Base-by-base conservation (phyloP, 2,888 invertebrate species). In the Scelioninae gen. 1 region DNA sequence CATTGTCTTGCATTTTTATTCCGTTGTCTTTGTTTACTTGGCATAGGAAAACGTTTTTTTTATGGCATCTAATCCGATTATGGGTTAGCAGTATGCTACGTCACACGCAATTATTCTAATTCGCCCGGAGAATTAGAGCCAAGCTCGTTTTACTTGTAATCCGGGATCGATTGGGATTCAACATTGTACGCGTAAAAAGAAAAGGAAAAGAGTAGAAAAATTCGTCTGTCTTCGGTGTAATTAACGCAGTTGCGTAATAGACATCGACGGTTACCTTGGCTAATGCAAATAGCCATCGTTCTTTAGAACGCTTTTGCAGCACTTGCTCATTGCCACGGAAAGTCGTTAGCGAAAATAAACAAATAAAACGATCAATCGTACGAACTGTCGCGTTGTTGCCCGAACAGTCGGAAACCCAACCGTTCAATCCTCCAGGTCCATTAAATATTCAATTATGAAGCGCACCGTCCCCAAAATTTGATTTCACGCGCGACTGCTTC, bases 211-310 rank as follows among this genome's bases (percentile, higher is more conserved):
- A 55, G 34, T 10, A 31, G 11, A 56, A 43, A 55, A 55, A 63
- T 43, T 45, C 49, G 56, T 76, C 65, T 68, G 60, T 51, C 66
- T 78, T 72, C n/a, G 58, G 56, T 78, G 78, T 65, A 78, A 78
- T 63, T 78, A 71, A 71, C 71, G 78, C 34, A 53, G 82, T 88
- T 87, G 84, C 84, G 87, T 79, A 88, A 88, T 77, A 69, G 68
- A 79, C 79, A 86, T 79, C 83, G 85, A 79, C 85, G 75, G 84
- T 89, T 88, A 88, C 88, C 88, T 88, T 88, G 88, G 86, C 83
- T 84, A 85, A 86, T 87, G 87, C 86, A 88, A 89, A 88, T 83
- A 87, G 82, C 78, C 77, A 79, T 84, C 83, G 83, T 84, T 86
- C 77, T 56, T 65, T 79, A 40, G 65, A 71, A 45, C 74, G 74